These are phyloP conservation scores for Pipra filicauda DNA, from an alignment of 2,113 vertebrate species.

Conservation along the genomic window DNA sequence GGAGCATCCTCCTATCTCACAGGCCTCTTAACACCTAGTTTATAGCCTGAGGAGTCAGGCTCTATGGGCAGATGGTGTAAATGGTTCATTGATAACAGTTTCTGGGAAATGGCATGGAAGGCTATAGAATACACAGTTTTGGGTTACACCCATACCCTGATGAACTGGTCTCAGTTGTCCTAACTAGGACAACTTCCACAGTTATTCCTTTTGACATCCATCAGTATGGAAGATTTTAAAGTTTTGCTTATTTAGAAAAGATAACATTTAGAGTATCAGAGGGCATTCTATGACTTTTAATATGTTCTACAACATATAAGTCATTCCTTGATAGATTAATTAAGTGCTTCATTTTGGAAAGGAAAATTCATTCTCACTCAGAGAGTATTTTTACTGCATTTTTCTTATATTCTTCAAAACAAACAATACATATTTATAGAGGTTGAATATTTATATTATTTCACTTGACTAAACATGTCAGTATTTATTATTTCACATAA, in stretches of 20 bases:
- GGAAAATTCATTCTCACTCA: neutral
- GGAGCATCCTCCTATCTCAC: too few relatives aligned
- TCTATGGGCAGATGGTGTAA: too few relatives aligned
- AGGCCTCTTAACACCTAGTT: too few relatives aligned
- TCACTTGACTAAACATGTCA: neutral
- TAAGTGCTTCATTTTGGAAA: neutral
- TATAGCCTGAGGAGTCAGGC: too few relatives aligned
- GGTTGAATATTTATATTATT: neutral
- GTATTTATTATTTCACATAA: neutral
- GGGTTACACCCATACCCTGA: too few relatives aligned
- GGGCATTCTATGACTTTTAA: neutral
- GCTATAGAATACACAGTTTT: too few relatives aligned
- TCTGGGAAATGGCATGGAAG: too few relatives aligned
- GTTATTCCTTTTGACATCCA: neutral
- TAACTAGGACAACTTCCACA: too few relatives aligned
- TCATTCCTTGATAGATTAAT: neutral
- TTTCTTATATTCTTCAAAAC: neutral
- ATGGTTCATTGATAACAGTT: too few relatives aligned
- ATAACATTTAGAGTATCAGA: neutral
- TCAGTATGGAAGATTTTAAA: neutral
- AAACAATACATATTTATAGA: neutral
- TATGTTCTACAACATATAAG: neutral
- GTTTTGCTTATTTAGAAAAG: neutral
- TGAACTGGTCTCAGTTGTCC: too few relatives aligned
- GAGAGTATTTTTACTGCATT: neutral